Conservation (phyloP, 2,797 vertebrate genomes). For the Acrossocheilus wenchowensis region DNA sequence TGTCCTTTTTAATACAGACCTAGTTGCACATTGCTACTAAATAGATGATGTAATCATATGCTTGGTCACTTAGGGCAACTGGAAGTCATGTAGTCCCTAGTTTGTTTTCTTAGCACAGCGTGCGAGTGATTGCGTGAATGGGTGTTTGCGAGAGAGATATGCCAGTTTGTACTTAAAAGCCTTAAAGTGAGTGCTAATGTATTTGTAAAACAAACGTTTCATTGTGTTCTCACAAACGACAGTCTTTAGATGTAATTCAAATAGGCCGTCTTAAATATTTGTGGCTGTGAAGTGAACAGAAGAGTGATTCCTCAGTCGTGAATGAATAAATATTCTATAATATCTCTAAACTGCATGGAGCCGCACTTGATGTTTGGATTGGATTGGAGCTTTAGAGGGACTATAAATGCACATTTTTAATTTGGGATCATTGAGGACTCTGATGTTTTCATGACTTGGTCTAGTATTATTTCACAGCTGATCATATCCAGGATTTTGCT, state of each 20-base stretch:
- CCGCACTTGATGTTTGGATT: background rate
- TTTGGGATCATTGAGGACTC: slow-evolving; percentile 1
- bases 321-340: background rate
- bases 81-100: slow-evolving; percentile 37
- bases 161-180: slow-evolving; percentile 59
- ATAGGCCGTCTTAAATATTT: slow-evolving; percentile 41
- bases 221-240: slow-evolving; percentile 30
- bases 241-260: slow-evolving; percentile 24
- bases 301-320: slow-evolving; percentile 27
- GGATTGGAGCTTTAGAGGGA: slow-evolving; percentile 1
- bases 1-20: slow-evolving; percentile 43
- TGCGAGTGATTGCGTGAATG: slow-evolving; percentile 2
- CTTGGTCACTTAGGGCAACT: slow-evolving; percentile 53
- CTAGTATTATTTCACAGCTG: slow-evolving; percentile 28
- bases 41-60: slow-evolving; percentile 48
- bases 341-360: slow-evolving; percentile 45
- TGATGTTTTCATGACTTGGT: slow-evolving; percentile 14
- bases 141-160: slow-evolving; percentile 16
- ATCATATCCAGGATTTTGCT: slow-evolving; percentile 41
- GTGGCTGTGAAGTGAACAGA: slow-evolving; percentile 47
- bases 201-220: slow-evolving; percentile 47
- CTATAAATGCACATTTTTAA: background rate
- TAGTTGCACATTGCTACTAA: slow-evolving; percentile 59
- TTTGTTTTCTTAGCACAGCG: slow-evolving; percentile 35
- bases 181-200: slow-evolving; percentile 60